These are phyloP conservation scores for Chascanopsetta lugubris DNA, from an alignment of 2,113 vertebrate genomes.

Conservation along the genomic window DNA sequence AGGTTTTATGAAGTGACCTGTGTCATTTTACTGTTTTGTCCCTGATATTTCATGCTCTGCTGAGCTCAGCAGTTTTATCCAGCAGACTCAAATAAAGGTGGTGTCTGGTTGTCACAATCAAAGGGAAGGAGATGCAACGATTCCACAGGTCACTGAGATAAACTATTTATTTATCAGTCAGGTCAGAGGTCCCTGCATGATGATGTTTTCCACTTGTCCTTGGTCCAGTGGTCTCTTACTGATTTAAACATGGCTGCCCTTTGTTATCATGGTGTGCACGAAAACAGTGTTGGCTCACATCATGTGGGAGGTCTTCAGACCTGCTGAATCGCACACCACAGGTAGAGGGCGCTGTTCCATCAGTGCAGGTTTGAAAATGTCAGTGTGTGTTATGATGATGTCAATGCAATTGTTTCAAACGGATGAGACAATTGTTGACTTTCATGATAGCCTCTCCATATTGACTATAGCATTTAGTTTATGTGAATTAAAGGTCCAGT, in stretches of 20 bases:
- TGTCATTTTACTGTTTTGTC: not conserved
- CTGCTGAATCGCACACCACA: slow-evolving; percentile 4
- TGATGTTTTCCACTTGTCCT: too few species aligned
- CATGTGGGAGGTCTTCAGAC: not conserved
- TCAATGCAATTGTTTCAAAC: slow-evolving; percentile 11
- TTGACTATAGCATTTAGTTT: not conserved
- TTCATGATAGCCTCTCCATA: not conserved
- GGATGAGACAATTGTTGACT: not conserved
- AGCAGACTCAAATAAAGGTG: slow-evolving; percentile 1
- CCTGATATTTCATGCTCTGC: too few species aligned
- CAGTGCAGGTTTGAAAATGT: not conserved
- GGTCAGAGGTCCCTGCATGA: slow-evolving; percentile 24
- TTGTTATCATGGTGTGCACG: too few species aligned
- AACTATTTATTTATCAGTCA: slow-evolving; percentile 20
- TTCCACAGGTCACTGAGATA: slow-evolving; percentile 15
- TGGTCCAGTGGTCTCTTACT: too few species aligned
- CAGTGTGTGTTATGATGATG: not conserved
- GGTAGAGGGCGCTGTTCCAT: slow-evolving; percentile 32
- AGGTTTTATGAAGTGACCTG: not conserved
- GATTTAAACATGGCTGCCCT: not conserved
- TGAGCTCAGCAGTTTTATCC: too few species aligned
- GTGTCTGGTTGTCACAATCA: slow-evolving; percentile 10
- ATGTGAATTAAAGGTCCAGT: not conserved
- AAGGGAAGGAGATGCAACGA: slow-evolving; percentile 16
- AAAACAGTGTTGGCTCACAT: not conserved